Evolutionary conservation across 2,113 vertebrate species (phyloP).

Genomic region (Xenus cinereus): DNA sequence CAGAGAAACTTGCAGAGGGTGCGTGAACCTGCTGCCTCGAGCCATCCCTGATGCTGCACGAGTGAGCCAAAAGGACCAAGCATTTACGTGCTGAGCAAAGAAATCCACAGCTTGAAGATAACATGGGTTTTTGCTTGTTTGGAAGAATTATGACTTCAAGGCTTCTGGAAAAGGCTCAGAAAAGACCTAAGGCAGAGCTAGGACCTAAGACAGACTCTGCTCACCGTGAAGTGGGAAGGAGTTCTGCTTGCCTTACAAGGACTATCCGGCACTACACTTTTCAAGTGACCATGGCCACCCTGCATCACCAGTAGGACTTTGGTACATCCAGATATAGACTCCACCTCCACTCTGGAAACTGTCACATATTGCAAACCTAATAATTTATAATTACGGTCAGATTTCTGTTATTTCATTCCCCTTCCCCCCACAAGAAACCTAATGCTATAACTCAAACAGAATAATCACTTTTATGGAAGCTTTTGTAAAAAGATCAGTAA

Average conservation of each 20-base stretch:
- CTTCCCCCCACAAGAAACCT: not conserved
- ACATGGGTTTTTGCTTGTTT: fast-evolving
- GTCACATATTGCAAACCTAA: not conserved
- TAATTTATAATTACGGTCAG: not conserved
- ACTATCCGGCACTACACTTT: not conserved
- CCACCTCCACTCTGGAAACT: not conserved
- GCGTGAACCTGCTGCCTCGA: not conserved
- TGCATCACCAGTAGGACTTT: not conserved
- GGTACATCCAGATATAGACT: not conserved
- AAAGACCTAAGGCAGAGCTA: not conserved
- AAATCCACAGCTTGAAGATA: not conserved
- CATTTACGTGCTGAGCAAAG: not conserved
- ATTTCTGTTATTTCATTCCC: not conserved
- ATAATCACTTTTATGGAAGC: not conserved
- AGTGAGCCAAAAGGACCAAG: not conserved
- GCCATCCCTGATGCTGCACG: not conserved
- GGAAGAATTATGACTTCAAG: not conserved
- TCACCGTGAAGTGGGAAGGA: fast-evolving
- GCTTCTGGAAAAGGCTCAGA: not conserved
- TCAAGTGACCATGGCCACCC: not conserved
- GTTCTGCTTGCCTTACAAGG: not conserved
- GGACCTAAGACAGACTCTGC: not conserved
- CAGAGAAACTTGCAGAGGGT: not conserved
- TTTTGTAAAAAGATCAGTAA: slow-evolving; percentile 3
- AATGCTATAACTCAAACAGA: not conserved